Base-by-base conservation (phyloP, 1,140 invertebrate species). In the Hestina assimilis region DNA sequence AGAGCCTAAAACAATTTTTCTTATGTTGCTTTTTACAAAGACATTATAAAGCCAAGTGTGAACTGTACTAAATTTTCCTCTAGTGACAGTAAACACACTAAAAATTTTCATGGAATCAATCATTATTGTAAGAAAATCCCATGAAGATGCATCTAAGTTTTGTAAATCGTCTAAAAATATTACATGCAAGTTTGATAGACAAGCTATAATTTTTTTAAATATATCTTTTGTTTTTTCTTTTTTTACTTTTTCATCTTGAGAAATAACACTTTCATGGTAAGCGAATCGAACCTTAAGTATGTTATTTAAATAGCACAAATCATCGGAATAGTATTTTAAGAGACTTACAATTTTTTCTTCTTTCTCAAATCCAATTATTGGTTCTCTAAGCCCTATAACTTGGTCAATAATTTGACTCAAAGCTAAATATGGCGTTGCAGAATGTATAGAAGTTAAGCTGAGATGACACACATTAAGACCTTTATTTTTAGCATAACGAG, bases 131-230 rank as follows among this genome's bases (percentile, higher is more conserved):
- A 87, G 65, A 58, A 72, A 85, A 15, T 85, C 79, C 84, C 84
- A 87, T 2, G 84, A 85, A 11, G 45, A 55, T 46, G 65, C 35
- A 72, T 87, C 84, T 59, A 87, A 61, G 62, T 84, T 87, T 55
- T 87, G 80, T 57, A 87, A 59, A 45, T 87, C 84, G 40, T 87
- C 83, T 57, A 86, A 71, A 71, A 84, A 80, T 67, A 87, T 75
- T 7, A 83, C 61, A 50, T 58, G 55, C 4, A 59, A 70, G 1
- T 72, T 62, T 45, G 53, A 21, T 24, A 87, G 50, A 19, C 72
- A 63, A 14, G 55, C 66, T 19, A 85, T 60, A 54, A 87, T n/a
- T 61, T 73, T 73, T 17, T 48, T 64, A 69, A 87, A 87, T 19
- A 84, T 67, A 1, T 43, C 4, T 69, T 77, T 83, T 0, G 79